Percentiles rank a stretch among this genome's conserved stretches.
Evolutionary conservation across 2,797 vertebrate genomes (phyloP).

Genomic region (Acridotheres tristis): DNA sequence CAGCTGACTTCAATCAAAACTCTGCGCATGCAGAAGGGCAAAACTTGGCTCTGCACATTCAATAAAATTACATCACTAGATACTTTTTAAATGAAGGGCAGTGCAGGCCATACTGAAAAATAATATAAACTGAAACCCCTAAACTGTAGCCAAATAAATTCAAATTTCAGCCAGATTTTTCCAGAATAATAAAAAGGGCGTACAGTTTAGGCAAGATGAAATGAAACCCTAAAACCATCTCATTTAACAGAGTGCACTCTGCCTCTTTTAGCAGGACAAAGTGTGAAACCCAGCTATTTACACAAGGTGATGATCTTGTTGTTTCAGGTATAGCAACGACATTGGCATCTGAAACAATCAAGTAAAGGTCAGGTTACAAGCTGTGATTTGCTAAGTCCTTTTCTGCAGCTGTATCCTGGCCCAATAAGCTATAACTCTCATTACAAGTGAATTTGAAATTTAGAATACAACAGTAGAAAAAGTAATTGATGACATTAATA

Average conservation of each 20-base stretch:
- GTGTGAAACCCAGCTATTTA: background rate
- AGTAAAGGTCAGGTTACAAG: background rate
- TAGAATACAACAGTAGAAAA: background rate
- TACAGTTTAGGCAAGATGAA: background rate
- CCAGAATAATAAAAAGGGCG: background rate
- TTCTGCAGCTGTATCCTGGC: background rate
- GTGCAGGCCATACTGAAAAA: conserved; percentile 22
- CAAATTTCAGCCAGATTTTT: background rate
- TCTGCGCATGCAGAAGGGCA: background rate
- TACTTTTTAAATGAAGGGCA: conserved; percentile 16
- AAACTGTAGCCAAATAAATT: background rate
- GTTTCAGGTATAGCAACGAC: background rate
- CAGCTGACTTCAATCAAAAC: conserved; percentile 49
- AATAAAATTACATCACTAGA: conserved; percentile 29
- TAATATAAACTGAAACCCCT: background rate
- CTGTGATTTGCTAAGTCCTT: conserved; percentile 16
- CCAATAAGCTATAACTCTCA: background rate
- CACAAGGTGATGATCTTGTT: background rate
- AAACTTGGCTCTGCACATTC: conserved; percentile 1
- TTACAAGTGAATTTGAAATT: background rate
- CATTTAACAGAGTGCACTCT: background rate
- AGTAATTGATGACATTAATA: background rate
- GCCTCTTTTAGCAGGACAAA: background rate
- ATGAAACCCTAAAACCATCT: background rate
- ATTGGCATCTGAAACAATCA: background rate